Evolutionary conservation across 2,888 invertebrate species (phyloP).

Genomic region (Halocaridina rubra): DNA sequence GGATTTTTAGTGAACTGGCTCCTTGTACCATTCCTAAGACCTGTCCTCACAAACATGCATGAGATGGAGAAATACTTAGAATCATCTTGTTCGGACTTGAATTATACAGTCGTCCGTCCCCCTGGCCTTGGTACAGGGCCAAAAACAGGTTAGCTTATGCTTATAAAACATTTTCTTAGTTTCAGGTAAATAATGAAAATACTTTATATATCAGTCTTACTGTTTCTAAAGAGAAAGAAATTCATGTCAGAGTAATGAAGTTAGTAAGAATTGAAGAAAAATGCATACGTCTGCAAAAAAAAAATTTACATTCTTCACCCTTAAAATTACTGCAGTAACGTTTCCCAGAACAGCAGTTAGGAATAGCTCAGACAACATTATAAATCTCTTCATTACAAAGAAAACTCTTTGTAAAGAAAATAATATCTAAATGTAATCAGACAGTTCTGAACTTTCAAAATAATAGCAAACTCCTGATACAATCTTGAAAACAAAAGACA

Average conservation of each 20-base stretch:
- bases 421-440: too few relatives aligned
- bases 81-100: constrained; percentile 44
- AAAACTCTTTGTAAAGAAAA: too few relatives aligned
- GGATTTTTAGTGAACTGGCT: constrained; percentile 63
- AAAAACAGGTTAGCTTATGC: constrained; percentile 31
- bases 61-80: constrained; percentile 62
- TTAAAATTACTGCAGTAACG: too few relatives aligned
- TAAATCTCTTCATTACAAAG: too few relatives aligned
- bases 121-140: constrained; percentile 53
- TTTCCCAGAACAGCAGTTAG: too few relatives aligned
- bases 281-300: background rate
- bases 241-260: background rate
- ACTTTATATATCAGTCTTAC: background rate
- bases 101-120: constrained; percentile 64
- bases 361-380: too few relatives aligned
- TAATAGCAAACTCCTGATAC: too few relatives aligned
- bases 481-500: too few relatives aligned
- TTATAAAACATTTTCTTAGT: background rate
- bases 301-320: too few relatives aligned
- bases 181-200: too few relatives aligned
- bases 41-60: constrained; percentile 62
- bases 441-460: too few relatives aligned
- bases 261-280: background rate
- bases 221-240: background rate
- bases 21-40: constrained; percentile 59